Evolutionary conservation across 1,140 invertebrate species (phyloP), one percentile per base, ranked within the genome.

Genomic region (Temnothorax curvispinosus): DNA sequence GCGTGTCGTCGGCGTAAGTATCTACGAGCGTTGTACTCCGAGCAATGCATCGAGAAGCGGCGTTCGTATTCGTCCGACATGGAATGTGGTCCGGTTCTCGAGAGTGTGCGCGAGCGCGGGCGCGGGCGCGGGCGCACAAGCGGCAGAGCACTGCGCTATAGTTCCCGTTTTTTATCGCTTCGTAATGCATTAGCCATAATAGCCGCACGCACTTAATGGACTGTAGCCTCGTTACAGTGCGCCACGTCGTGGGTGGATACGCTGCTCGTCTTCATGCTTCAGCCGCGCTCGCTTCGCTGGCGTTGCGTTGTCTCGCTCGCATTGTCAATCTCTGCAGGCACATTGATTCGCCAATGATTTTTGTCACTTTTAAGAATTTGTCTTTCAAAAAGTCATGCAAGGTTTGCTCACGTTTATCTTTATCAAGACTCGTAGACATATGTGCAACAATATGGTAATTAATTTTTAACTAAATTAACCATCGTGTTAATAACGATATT

Each of bases 41-140:
- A 90, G 87, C 82, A 80, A 93, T 91, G 90, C 90, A 92, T 93
- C 89, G 90, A 92, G 90, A 91, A 93, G 91, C 90, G 72, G 84
- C 88, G 87, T 90, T 87, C 78, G 92, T 92, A 93, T 92, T 92
- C 90, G 92, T 93, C 90, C 89, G 90, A 94, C 93, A 92, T 94
- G 94, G 94, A 95, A 95, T 95, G 94, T 94, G 94, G 94, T 95
- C 94, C 91, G 94, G 90, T 91, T 89, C 90, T 90, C 81, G 85
- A 78, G 88, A 82, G 82, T 76, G 91, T 78, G 90, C 88, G 88
- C 90, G 89, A 81, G 90, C 58, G 58, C 27, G 27, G 27, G 27
- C 13, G 69, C 56, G 62, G 11, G 35, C 38, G 35, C 72, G 35
- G 21, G 21, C 58, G 74, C 58, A 47, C 52, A 47, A 50, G 47